A percentile compares a stretch with the other conserved stretches of the same genome.
These are phyloP conservation scores for Entomobrya proxima DNA, from an alignment of 2,888 invertebrate genomes.

Conservation along the genomic window DNA sequence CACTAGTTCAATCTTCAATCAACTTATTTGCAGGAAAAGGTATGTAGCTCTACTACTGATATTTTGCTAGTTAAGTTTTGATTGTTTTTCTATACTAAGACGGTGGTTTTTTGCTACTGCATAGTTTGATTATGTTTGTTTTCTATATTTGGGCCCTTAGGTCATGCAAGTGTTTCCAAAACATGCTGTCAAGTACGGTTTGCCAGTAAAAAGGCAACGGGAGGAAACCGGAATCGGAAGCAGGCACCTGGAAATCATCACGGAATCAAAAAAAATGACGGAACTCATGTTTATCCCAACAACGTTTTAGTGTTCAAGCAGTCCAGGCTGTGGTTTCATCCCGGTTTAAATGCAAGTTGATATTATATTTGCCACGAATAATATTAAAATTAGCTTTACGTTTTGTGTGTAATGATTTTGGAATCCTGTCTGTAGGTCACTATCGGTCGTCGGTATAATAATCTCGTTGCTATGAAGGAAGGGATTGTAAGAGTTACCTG, in stretches of 20 bases:
- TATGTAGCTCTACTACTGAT: too few species aligned
- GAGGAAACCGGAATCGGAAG: slow-evolving; percentile 63
- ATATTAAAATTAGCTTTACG: neutral
- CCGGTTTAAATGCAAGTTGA: slow-evolving; percentile 73
- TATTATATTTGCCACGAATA: neutral
- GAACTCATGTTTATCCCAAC: slow-evolving; percentile 47
- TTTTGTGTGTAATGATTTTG: neutral
- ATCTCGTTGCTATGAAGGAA: slow-evolving; percentile 87
- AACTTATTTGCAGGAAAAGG: too few species aligned
- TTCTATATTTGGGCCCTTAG: neutral
- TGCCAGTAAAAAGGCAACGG: slow-evolving; percentile 72
- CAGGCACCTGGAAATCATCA: slow-evolving; percentile 61
- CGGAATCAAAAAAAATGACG: slow-evolving; percentile 64
- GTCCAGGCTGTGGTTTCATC: slow-evolving; percentile 62
- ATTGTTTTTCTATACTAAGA: too few species aligned
- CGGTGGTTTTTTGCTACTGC: too few species aligned
- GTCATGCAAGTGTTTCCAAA: neutral
- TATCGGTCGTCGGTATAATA: slow-evolving; percentile 83
- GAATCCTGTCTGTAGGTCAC: slow-evolving; percentile 83
- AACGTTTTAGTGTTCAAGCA: slow-evolving; percentile 67
- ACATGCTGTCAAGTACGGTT: slow-evolving; percentile 51
- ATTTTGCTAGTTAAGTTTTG: too few species aligned
- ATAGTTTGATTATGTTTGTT: too few species aligned
- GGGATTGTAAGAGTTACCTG: slow-evolving; percentile 89
- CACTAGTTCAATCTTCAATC: too few species aligned